These are phyloP conservation scores for Perithous albicinctus DNA, from an alignment of 2,888 invertebrate species.

Conservation along the genomic window DNA sequence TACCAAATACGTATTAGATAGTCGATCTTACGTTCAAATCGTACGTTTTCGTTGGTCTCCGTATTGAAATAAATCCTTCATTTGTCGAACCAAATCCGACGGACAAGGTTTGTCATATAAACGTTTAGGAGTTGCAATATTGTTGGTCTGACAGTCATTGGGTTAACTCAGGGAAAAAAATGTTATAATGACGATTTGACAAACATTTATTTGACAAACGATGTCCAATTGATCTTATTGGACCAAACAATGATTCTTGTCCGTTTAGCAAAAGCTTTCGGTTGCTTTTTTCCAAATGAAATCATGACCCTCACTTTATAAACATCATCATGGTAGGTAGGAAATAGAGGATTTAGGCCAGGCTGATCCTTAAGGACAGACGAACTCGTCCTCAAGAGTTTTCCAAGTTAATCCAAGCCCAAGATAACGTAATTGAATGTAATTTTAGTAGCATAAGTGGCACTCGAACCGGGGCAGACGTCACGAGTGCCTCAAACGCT, in stretches of 20 bases:
- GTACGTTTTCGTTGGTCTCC: too few species aligned
- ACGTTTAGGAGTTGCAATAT: too few species aligned
- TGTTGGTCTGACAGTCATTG: too few species aligned
- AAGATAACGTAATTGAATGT: constrained; percentile 84
- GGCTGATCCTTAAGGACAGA: constrained; percentile 70
- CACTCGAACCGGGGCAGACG: constrained; percentile 84
- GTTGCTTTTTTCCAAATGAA: neutral
- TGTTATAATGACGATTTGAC: too few species aligned
- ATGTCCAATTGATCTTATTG: neutral
- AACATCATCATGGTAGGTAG: constrained; percentile 22
- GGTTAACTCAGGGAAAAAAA: too few species aligned
- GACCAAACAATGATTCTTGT: too few species aligned
- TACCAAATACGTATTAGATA: neutral
- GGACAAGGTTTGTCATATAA: too few species aligned
- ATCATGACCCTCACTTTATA: neutral
- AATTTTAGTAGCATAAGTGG: constrained; percentile 85
- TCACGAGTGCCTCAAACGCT: constrained; percentile 80
- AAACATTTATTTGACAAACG: neutral
- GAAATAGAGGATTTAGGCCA: constrained; percentile 70
- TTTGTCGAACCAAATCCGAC: too few species aligned
- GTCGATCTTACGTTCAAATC: too few species aligned
- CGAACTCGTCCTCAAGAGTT: constrained; percentile 76
- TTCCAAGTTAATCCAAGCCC: constrained; percentile 81
- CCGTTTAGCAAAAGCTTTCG: neutral
- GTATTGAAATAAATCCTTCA: too few species aligned